Conservation (phyloP, 2,888 invertebrate species). For the Caenorhabditis doughertyi region DNA sequence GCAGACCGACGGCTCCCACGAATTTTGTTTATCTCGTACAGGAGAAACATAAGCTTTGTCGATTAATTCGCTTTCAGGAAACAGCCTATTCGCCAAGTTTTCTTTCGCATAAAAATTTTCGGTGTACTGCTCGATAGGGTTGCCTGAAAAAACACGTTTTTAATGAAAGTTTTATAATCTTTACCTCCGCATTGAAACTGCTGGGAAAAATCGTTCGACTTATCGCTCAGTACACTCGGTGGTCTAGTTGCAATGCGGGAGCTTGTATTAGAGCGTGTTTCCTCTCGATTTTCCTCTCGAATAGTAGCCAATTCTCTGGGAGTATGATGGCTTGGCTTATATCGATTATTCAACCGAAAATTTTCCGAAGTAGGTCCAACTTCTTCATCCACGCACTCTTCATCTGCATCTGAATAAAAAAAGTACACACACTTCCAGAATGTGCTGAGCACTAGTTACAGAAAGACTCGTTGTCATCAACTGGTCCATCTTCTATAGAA, state of each 20-base stretch:
- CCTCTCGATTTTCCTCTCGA: conserved; percentile 35
- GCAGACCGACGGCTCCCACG: conserved; percentile 50
- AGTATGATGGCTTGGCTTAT: conserved; percentile 26
- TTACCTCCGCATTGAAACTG: conserved; percentile 29
- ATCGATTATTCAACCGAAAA: conserved; percentile 8
- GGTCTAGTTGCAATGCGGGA: conserved; percentile 26
- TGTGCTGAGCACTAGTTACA: too few relatives aligned
- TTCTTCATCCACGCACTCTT: conserved; percentile 27
- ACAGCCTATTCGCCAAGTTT: conserved; percentile 36
- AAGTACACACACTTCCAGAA: too few relatives aligned
- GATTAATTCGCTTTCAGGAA: conserved; percentile 30
- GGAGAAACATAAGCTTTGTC: conserved; percentile 13
- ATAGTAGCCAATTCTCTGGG: conserved; percentile 28
- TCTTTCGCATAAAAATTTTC: conserved; percentile 36
- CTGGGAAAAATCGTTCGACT: conserved; percentile 23
- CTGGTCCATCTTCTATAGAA: conserved; percentile 22
- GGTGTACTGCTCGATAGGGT: conserved; percentile 32
- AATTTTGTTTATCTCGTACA: conserved; percentile 35
- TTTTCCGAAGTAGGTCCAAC: conserved; percentile 27
- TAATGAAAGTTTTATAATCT: conserved; percentile 1
- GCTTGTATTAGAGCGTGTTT: conserved; percentile 17
- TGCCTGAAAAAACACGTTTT: conserved; percentile 4
- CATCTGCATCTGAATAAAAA: neutral
- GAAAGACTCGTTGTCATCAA: conserved; percentile 24
- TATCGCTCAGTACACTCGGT: conserved; percentile 11